A percentile compares a stretch with the other conserved stretches of the same genome.
Evolutionary conservation across 2,888 invertebrate species (phyloP).

Genomic region (Microctonus hyperodae): DNA sequence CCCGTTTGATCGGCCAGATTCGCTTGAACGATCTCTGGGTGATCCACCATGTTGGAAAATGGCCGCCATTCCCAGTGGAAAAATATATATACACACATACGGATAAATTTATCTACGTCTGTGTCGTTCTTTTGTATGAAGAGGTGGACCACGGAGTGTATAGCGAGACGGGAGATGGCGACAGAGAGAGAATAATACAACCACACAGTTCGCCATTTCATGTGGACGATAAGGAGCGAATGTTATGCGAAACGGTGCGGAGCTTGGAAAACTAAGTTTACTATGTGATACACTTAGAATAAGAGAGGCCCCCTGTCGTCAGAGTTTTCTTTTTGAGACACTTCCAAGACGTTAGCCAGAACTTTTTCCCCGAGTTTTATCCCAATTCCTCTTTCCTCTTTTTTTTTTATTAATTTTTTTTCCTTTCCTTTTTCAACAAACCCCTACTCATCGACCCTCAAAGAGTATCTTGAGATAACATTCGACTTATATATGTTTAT

Average conservation of each 20-base stretch:
- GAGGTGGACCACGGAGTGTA: not conserved
- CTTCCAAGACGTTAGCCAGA: slow-evolving; percentile 59
- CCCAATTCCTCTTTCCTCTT: slow-evolving; percentile 23
- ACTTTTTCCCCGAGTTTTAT: slow-evolving; percentile 50
- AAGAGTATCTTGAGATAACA: not conserved
- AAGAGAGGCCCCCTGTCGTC: slow-evolving; percentile 26
- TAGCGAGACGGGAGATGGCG: slow-evolving; percentile 23
- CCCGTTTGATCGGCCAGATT: slow-evolving; percentile 63
- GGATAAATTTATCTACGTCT: not conserved
- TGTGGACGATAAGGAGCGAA: slow-evolving; percentile 26
- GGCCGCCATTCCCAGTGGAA: slow-evolving; percentile 45
- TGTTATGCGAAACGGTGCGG: slow-evolving; percentile 33
- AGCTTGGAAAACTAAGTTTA: slow-evolving; percentile 61
- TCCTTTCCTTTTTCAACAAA: not conserved
- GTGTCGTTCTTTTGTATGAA: not conserved
- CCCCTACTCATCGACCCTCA: not conserved
- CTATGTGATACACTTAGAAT: slow-evolving; percentile 63
- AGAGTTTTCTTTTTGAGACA: slow-evolving; percentile 59
- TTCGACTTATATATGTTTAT: not conserved
- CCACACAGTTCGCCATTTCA: not conserved
- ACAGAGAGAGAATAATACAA: slow-evolving; percentile 13
- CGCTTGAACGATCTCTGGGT: slow-evolving; percentile 58
- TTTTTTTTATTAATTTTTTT: not conserved
- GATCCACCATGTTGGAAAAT: slow-evolving; percentile 36
- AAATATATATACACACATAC: slow-evolving; percentile 14